Conservation (phyloP, 2,888 invertebrate genomes). For the Morpho achilles region DNA sequence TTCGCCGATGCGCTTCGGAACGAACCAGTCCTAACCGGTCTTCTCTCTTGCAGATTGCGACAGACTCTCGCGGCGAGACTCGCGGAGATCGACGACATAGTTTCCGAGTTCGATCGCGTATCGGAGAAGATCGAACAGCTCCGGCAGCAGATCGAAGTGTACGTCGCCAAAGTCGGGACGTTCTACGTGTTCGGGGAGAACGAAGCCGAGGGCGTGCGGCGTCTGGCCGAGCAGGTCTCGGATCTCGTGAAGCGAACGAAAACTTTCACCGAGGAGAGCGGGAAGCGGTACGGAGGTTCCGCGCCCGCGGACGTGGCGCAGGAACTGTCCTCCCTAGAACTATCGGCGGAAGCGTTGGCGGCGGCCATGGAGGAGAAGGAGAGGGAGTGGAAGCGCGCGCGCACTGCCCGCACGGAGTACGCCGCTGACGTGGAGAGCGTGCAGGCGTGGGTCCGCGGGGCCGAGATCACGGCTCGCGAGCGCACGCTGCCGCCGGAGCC, state of each 20-base stretch:
- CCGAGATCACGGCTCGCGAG: slow-evolving; percentile 91
- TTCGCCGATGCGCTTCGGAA: slow-evolving; percentile 41
- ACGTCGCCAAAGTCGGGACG: slow-evolving; percentile 82
- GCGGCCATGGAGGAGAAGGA: slow-evolving; percentile 93
- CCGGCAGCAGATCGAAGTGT: slow-evolving; percentile 82
- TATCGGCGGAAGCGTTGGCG: slow-evolving; percentile 87
- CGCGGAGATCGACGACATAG: slow-evolving; percentile 85
- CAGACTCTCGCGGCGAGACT: slow-evolving; percentile 87
- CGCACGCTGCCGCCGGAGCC: slow-evolving; percentile 87
- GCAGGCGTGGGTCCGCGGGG: slow-evolving; percentile 89
- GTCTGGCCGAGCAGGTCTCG: slow-evolving; percentile 78
- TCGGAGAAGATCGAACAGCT: slow-evolving; percentile 84
- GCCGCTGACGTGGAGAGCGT: slow-evolving; percentile 88
- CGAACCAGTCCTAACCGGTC: slow-evolving; percentile 38
- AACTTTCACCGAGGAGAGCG: slow-evolving; percentile 78
- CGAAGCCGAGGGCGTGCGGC: slow-evolving; percentile 80
- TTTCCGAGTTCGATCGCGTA: slow-evolving; percentile 86
- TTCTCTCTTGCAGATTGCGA: slow-evolving; percentile 84
- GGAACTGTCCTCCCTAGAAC: slow-evolving; percentile 89
- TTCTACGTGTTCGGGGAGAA: slow-evolving; percentile 90
- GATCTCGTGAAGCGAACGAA: slow-evolving; percentile 78
- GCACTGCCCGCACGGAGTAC: slow-evolving; percentile 90
- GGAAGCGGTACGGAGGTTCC: slow-evolving; percentile 80
- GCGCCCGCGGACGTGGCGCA: slow-evolving; percentile 89
- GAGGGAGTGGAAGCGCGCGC: slow-evolving; percentile 91